phyloP scores from a whole-genome alignment of 2,113 vertebrate genomes.

The Fulmarus glacialis region DNA sequence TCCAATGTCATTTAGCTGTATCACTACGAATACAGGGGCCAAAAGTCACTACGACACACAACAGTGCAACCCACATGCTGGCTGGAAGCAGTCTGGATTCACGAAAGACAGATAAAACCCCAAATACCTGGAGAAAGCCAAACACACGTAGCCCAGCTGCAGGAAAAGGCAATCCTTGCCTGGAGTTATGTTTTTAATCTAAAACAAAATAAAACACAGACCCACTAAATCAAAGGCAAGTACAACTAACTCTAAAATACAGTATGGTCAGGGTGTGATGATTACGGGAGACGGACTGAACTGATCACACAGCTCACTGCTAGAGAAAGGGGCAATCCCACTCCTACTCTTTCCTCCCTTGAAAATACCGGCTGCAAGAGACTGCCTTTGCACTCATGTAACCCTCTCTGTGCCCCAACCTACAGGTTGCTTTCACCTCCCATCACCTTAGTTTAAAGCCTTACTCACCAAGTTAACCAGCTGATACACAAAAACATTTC shows the following conservation, averaged over 20 bases:
- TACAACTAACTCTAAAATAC: not conserved
- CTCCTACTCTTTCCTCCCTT: not conserved
- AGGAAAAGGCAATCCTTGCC: not conserved
- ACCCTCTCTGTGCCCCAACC: not conserved
- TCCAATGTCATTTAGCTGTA: not conserved
- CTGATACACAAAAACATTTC: not conserved
- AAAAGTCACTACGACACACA: not conserved
- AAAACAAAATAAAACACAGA: not conserved
- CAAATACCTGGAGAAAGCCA: not conserved
- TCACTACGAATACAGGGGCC: not conserved
- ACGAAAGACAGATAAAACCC: not conserved
- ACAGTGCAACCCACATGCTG: not conserved
- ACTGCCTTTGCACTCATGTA: not conserved
- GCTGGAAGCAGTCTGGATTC: not conserved
- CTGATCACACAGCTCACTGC: not conserved
- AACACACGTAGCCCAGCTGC: not conserved
- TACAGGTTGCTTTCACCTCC: not conserved
- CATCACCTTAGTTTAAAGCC: not conserved
- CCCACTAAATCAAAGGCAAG: not conserved
- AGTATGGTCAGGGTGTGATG: not conserved
- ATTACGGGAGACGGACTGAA: not conserved
- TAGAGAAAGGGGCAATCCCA: not conserved
- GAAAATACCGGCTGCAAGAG: not conserved
- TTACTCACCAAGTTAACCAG: not conserved
- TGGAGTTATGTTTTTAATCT: not conserved